phyloP scores from a whole-genome alignment of 2,797 vertebrate species.

The Antennarius maculatus region DNA sequence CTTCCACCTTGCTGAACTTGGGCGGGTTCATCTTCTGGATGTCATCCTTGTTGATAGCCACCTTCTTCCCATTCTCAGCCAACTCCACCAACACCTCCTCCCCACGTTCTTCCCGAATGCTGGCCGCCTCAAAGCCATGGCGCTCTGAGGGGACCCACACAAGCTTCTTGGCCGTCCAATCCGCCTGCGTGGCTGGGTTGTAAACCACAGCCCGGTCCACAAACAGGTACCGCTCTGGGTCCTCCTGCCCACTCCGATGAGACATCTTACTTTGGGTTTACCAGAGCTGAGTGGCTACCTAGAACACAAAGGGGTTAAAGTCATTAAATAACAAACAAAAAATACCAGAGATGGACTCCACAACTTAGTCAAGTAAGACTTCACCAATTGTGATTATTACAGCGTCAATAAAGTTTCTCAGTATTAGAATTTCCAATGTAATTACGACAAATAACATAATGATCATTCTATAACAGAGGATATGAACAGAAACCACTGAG shows the following conservation, averaged over 20 bases:
- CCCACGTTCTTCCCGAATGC: conserved; percentile 91
- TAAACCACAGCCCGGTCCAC: conserved; percentile 96
- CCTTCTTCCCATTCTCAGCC: conserved; percentile 94
- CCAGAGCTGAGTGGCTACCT: conserved; percentile 65
- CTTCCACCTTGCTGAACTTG: conserved; percentile 97
- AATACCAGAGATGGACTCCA: neutral
- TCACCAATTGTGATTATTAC: neutral
- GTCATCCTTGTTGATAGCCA: conserved; percentile 93
- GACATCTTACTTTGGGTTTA: conserved; percentile 84
- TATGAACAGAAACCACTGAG: neutral
- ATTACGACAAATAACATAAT: neutral
- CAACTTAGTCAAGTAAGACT: neutral
- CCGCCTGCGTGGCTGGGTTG: conserved; percentile 96
- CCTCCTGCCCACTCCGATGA: conserved; percentile 90
- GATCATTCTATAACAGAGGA: neutral
- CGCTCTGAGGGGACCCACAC: conserved; percentile 97
- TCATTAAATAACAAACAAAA: neutral
- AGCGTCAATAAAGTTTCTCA: neutral
- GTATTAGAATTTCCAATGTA: neutral
- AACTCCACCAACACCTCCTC: conserved; percentile 93
- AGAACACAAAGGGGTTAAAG: conserved; percentile 11
- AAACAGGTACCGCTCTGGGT: conserved; percentile 95
- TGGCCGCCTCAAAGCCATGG: conserved; percentile 94
- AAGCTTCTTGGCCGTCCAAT: conserved; percentile 97
- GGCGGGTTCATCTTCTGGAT: conserved; percentile 99